Conservation (phyloP, 2,113 vertebrate genomes). For the Perccottus glenii region DNA sequence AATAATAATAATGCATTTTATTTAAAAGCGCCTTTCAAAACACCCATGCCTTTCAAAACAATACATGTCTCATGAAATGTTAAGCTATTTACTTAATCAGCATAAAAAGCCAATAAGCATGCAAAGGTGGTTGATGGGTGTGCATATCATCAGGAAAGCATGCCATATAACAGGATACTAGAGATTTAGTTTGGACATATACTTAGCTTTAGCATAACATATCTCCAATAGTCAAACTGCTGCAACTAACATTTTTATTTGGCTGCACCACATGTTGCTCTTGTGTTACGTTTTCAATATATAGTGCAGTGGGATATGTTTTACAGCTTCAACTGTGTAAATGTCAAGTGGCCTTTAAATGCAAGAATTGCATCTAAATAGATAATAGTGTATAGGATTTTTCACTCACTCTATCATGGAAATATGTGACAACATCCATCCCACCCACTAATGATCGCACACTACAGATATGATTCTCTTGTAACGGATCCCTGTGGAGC, state of each 20-base stretch:
- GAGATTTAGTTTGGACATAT: too few species aligned
- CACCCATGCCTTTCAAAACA: too few species aligned
- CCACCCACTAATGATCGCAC: conserved; percentile 43
- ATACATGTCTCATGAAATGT: neutral
- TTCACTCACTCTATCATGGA: conserved; percentile 56
- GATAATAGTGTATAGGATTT: conserved; percentile 27
- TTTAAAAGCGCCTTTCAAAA: too few species aligned
- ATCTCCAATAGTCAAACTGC: too few species aligned
- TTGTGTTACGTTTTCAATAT: neutral
- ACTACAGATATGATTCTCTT: conserved; percentile 53
- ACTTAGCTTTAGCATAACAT: too few species aligned
- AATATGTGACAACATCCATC: conserved; percentile 33
- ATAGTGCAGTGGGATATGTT: neutral
- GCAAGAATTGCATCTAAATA: conserved; percentile 6
- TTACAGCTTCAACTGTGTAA: conserved; percentile 1
- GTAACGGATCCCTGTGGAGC: conserved; percentile 47
- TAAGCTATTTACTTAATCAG: conserved; percentile 2
- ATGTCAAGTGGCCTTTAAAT: conserved; percentile 10
- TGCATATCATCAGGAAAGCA: too few species aligned
- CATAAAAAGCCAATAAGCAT: neutral
- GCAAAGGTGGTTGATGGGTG: neutral
- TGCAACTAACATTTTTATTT: too few species aligned
- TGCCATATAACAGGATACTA: too few species aligned
- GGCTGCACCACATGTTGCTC: too few species aligned
- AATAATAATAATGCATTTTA: too few species aligned